Evolutionary conservation across 2,888 invertebrate species (phyloP), one percentile per base, ranked within the genome.

Genomic region (Rhopalosiphum nymphaeae): DNA sequence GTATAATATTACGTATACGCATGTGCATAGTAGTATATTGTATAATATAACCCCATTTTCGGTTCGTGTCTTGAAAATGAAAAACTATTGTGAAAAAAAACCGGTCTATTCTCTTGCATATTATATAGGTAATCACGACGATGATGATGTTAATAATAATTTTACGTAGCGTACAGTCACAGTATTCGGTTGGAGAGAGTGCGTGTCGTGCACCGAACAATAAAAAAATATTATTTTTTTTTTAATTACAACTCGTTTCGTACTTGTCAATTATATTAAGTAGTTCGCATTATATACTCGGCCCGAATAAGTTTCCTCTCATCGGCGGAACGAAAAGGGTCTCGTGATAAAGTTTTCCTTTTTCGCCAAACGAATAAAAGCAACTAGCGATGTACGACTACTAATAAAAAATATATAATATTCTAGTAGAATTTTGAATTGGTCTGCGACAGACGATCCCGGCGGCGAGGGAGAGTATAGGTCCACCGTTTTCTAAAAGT

Each of bases 51-150:
- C 78, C 21, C 78, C 21, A 36, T 78, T 78, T 78, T 36, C 3
- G 78, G 78, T 78, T 78, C 78, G 36, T 78, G 78, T 78, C 78
- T 78, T 78, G 78, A 78, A 78, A 78, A 78, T 78, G 36, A 36
- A 78, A 67, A 78, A 78, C 78, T 36, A 78, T 78, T 78, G 78
- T 36, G 36, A 78, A 78, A 36, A 78, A 67, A 78, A 36, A 78
- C 7, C 78, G 2, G 78, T 78, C 78, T 78, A 78, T 78, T 78
- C 36, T 78, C 36, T 78, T 78, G 78, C 78, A 78, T 78, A 78
- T 78, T 42, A 78, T 78, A 78, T 78, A 78, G 78, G 36, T 78
- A 78, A 78, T 78, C 78, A 78, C 21, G n/a, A 67, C 16, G 78
- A 36, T 67, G n/a, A 67, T 67, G 61, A 61, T 61, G 7, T n/a